These are phyloP conservation scores for Drosophila nasuta DNA, from an alignment of 1,140 invertebrate genomes.

Conservation along the genomic window DNA sequence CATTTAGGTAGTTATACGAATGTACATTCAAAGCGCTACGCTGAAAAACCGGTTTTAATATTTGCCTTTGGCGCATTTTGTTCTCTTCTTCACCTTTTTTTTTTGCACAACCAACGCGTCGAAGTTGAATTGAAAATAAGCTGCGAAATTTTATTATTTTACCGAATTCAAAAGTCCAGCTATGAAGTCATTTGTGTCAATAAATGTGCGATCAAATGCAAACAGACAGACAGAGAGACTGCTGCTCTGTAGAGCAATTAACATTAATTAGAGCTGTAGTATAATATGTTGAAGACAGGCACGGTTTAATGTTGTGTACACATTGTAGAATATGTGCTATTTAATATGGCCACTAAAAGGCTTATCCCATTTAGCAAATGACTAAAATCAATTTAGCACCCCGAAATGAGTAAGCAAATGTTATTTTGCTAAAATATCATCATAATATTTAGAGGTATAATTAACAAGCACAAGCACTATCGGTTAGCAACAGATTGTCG, in stretches of 20 bases:
- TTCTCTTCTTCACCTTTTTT: not conserved
- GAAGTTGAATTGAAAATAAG: slow-evolving; percentile 6
- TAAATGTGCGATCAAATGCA: slow-evolving; percentile 19
- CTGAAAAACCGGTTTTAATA: slow-evolving; percentile 33
- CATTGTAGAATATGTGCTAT: not conserved
- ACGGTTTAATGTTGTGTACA: not conserved
- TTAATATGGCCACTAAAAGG: slow-evolving; percentile 23
- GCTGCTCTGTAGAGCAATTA: slow-evolving; percentile 56
- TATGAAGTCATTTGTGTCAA: slow-evolving; percentile 57
- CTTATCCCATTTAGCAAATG: slow-evolving; percentile 36
- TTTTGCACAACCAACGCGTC: not conserved
- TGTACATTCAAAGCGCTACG: not conserved
- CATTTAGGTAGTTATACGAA: slow-evolving; percentile 3
- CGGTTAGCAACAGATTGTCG: slow-evolving; percentile 57
- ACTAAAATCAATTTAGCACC: slow-evolving; percentile 55
- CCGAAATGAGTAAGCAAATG: slow-evolving; percentile 14
- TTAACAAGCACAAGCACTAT: slow-evolving; percentile 49
- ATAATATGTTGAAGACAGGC: slow-evolving; percentile 18
- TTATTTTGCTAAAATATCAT: slow-evolving; percentile 38
- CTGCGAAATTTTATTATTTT: slow-evolving; percentile 20
- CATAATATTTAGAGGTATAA: slow-evolving; percentile 64
- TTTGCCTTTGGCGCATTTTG: slow-evolving; percentile 11
- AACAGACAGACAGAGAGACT: slow-evolving; percentile 1
- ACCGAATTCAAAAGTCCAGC: slow-evolving; percentile 36
- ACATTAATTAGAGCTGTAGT: slow-evolving; percentile 69